phyloP scores from a whole-genome alignment of 2,797 vertebrate genomes.

The Chrysocyon brachyurus region DNA sequence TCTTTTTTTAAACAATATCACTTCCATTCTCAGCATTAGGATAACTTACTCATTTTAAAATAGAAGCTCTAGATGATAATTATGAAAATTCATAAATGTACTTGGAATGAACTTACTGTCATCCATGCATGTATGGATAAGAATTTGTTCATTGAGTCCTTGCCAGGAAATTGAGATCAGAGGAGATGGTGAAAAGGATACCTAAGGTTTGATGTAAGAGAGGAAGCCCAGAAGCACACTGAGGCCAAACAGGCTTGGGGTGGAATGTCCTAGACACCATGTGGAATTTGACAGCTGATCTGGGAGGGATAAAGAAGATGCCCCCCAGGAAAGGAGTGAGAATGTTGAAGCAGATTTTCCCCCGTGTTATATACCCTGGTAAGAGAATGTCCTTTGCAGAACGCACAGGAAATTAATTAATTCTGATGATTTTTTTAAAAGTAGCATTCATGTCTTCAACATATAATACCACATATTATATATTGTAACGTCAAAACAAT shows the following conservation, averaged over 20 bases:
- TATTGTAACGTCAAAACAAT: background rate
- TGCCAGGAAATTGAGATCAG: background rate
- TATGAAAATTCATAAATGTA: slow-evolving; percentile 12
- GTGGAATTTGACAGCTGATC: background rate
- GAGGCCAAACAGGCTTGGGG: background rate
- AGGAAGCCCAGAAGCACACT: no score
- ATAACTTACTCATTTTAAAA: slow-evolving; percentile 24
- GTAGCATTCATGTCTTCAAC: background rate
- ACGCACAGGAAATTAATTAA: background rate
- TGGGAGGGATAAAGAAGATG: background rate
- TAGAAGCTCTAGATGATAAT: background rate
- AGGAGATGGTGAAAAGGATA: background rate
- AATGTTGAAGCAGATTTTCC: background rate
- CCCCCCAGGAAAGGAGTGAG: background rate
- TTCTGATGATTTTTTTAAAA: slow-evolving; percentile 14
- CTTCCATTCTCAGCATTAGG: slow-evolving; percentile 43
- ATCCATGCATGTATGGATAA: background rate
- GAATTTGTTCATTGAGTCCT: slow-evolving; percentile 47
- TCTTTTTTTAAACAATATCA: background rate
- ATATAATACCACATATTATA: background rate
- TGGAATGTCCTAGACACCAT: background rate
- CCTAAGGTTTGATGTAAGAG: background rate
- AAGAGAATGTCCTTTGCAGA: background rate
- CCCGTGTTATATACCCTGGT: background rate
- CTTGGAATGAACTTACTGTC: slow-evolving; percentile 12